Evolutionary conservation across 2,888 invertebrate species (phyloP).

Genomic region (Yponomeuta evonymella): DNA sequence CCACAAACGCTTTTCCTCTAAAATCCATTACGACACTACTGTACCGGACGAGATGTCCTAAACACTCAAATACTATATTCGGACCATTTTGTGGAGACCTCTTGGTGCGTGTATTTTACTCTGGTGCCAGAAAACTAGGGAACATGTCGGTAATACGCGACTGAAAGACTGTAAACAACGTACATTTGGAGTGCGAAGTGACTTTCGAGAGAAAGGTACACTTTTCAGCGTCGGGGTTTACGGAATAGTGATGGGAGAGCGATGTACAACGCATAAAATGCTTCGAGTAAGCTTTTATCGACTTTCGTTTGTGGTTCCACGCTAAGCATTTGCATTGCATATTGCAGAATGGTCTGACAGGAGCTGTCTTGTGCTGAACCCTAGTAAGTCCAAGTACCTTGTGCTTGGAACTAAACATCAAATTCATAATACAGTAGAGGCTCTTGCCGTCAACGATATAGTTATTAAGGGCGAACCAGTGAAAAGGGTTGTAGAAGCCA

Average conservation of each 20-base stretch:
- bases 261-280: too few relatives aligned
- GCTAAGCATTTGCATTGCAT: too few relatives aligned
- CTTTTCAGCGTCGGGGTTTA: not conserved
- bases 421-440: too few relatives aligned
- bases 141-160: not conserved
- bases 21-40: not conserved
- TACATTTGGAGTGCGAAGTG: not conserved
- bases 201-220: not conserved
- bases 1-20: not conserved
- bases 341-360: too few relatives aligned
- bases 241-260: not conserved
- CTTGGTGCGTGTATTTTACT: not conserved
- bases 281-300: too few relatives aligned
- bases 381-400: too few relatives aligned
- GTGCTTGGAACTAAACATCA: too few relatives aligned
- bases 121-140: not conserved
- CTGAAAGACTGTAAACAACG: constrained; percentile 3
- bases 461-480: too few relatives aligned
- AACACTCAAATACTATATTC: not conserved
- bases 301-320: too few relatives aligned
- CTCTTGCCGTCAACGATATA: too few relatives aligned
- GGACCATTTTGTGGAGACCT: not conserved
- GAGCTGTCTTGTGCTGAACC: too few relatives aligned
- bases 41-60: not conserved
- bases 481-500: too few relatives aligned